A percentile compares a stretch with the other conserved stretches of the same genome.
Evolutionary conservation across 2,888 invertebrate species (phyloP).

Genomic region (Euplexia lucipara): DNA sequence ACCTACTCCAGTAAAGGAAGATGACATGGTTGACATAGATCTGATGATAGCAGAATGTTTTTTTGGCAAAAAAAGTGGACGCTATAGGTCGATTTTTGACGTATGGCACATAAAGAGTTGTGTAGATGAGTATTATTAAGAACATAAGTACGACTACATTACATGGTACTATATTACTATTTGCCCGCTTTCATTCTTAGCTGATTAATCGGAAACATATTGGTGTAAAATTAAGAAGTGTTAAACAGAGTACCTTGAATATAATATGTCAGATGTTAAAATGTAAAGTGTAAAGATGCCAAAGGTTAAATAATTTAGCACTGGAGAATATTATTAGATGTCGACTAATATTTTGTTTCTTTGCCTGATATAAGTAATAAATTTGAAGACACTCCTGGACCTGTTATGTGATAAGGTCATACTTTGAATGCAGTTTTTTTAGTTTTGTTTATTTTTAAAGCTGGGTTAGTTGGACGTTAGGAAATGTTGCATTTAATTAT

Average conservation of each 20-base stretch:
- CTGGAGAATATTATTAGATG: constrained; percentile 29
- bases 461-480: constrained; percentile 42
- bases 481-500: constrained; percentile 16
- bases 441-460: constrained; percentile 40
- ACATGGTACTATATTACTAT: too few species aligned
- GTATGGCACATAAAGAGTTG: too few species aligned
- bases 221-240: constrained; percentile 27
- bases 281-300: constrained; percentile 37
- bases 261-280: constrained; percentile 26
- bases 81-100: not conserved
- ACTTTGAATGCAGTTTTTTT: constrained; percentile 23
- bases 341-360: constrained; percentile 21
- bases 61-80: not conserved
- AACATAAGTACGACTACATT: not conserved
- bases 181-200: too few species aligned
- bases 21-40: not conserved
- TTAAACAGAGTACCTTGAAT: constrained; percentile 46
- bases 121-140: too few species aligned
- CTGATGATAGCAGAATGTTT: not conserved
- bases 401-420: constrained; percentile 54
- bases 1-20: not conserved
- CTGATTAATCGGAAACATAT: constrained; percentile 8
- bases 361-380: constrained; percentile 15
- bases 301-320: constrained; percentile 60
- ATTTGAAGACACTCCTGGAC: constrained; percentile 42